These are phyloP conservation scores for Rhinoderma darwinii DNA, from an alignment of 2,113 vertebrate genomes.

Conservation along the genomic window DNA sequence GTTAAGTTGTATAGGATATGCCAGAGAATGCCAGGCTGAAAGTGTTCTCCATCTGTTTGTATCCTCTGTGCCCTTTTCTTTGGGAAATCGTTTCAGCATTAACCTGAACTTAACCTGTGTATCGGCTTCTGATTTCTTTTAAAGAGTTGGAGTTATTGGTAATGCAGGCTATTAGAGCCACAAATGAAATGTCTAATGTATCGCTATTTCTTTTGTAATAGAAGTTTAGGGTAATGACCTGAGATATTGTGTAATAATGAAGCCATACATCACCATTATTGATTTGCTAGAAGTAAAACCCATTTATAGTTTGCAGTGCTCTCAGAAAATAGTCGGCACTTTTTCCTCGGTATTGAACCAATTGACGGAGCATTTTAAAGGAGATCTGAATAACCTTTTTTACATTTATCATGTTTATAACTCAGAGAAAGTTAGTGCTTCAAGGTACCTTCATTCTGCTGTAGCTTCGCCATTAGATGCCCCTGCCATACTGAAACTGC, in stretches of 20 bases:
- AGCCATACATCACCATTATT: constrained; percentile 22
- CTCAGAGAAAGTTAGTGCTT: background rate
- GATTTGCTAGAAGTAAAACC: constrained; percentile 19
- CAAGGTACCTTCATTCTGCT: background rate
- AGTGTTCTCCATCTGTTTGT: background rate
- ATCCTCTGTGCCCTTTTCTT: too few species aligned
- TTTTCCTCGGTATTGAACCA: background rate
- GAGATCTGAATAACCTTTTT: background rate
- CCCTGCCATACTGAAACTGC: background rate
- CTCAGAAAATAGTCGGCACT: background rate
- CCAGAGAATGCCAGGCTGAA: background rate
- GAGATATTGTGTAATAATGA: constrained; percentile 40
- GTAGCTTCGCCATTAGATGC: background rate
- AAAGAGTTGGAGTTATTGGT: background rate
- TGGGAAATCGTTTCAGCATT: background rate
- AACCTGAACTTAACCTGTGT: background rate
- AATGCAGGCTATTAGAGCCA: constrained; percentile 6
- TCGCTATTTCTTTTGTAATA: constrained; percentile 18
- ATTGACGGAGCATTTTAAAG: background rate
- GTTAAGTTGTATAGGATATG: too few species aligned
- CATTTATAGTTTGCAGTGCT: constrained; percentile 15
- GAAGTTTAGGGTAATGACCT: constrained; percentile 48
- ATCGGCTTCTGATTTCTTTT: background rate
- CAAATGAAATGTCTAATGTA: constrained; percentile 38
- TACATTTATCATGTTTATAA: background rate